Evolutionary conservation across 2,797 vertebrate species (phyloP).

Genomic region (Momotus momota): DNA sequence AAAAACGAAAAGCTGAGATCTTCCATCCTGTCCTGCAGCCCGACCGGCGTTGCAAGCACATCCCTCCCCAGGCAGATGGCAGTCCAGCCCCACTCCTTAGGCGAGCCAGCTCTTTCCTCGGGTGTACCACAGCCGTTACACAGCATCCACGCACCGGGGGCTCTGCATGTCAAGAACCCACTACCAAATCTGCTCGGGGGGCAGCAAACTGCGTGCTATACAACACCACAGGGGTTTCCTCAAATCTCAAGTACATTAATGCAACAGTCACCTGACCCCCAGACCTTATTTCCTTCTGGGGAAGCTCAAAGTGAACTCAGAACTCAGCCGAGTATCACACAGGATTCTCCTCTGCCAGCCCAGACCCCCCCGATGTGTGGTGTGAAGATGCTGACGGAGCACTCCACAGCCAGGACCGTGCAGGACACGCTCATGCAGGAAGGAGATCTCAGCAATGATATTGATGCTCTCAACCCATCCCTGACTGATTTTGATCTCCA

Average conservation of each 20-base stretch:
- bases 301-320: slow-evolving; percentile 75
- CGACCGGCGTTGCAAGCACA: slow-evolving; percentile 40
- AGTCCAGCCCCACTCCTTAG: slow-evolving; percentile 13
- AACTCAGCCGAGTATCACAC: slow-evolving; percentile 72
- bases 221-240: slow-evolving; percentile 76
- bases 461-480: slow-evolving; percentile 93
- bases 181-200: slow-evolving; percentile 67
- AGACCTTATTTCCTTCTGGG: slow-evolving; percentile 63
- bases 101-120: slow-evolving; percentile 60
- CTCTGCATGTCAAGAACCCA: slow-evolving; percentile 74
- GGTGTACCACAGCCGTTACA: slow-evolving; percentile 56
- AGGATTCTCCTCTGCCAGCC: slow-evolving; percentile 83
- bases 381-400: slow-evolving; percentile 78
- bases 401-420: slow-evolving; percentile 78
- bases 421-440: slow-evolving; percentile 87
- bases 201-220: slow-evolving; percentile 73
- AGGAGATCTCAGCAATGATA: slow-evolving; percentile 87
- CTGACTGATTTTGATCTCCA: slow-evolving; percentile 95
- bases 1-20: slow-evolving; percentile 82
- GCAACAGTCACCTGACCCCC: slow-evolving; percentile 72
- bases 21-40: slow-evolving; percentile 65
- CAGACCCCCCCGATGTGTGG: slow-evolving; percentile 83
- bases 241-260: slow-evolving; percentile 79
- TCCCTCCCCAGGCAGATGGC: slow-evolving; percentile 70
- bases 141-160: slow-evolving; percentile 43